Conservation (phyloP, 2,888 invertebrate species). For the Eudasyphora cyanicolor region DNA sequence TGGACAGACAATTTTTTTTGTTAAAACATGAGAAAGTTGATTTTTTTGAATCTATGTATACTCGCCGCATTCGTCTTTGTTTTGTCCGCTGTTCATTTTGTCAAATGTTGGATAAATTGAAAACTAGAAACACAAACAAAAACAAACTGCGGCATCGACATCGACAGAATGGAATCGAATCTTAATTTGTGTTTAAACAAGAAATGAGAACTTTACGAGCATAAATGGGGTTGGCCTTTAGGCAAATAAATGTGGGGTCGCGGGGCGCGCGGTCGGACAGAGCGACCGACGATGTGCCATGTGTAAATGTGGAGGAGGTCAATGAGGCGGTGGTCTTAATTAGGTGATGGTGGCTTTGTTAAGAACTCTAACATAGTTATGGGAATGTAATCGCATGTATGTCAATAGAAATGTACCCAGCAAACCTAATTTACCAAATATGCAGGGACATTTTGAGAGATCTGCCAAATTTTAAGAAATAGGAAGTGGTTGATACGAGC, state of each 20-base stretch:
- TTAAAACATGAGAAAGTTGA: slow-evolving; percentile 29
- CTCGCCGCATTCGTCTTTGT: neutral
- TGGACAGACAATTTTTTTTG: no score
- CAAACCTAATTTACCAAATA: no score
- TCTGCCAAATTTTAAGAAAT: no score
- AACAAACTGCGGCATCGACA: neutral
- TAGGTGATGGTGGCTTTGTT: slow-evolving; percentile 5
- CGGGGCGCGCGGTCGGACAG: no score
- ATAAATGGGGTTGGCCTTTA: neutral
- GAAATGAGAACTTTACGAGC: slow-evolving; percentile 9
- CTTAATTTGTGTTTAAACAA: neutral
- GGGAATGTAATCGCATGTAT: neutral
- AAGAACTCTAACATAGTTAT: neutral
- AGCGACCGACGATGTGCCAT: neutral
- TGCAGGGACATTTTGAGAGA: no score
- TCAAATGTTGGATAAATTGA: neutral
- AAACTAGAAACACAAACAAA: neutral
- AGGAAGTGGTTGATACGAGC: no score
- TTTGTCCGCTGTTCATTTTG: neutral
- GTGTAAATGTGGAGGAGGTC: neutral
- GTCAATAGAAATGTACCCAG: no score
- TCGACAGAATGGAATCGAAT: neutral
- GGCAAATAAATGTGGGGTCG: neutral
- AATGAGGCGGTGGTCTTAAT: neutral
- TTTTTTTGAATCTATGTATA: slow-evolving; percentile 6